Conservation (phyloP, 2,888 invertebrate genomes). For the Drosophila vallismaia region DNA sequence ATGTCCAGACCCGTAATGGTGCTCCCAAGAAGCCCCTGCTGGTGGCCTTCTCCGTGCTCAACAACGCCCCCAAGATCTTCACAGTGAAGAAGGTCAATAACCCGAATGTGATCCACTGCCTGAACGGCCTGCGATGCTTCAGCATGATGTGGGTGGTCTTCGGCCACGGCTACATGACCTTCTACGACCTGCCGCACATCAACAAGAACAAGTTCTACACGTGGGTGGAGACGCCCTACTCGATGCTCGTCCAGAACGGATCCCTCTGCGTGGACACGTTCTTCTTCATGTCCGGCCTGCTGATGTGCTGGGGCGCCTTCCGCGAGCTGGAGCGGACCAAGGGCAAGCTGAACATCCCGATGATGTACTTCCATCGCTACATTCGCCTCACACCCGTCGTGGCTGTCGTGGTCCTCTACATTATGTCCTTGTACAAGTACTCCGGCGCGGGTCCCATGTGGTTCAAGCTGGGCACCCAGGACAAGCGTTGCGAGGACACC, state of each 20-base stretch:
- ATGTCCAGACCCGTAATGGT: constrained; percentile 72
- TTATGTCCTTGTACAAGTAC: constrained; percentile 84
- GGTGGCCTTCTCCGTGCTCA: constrained; percentile 83
- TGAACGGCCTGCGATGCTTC: constrained; percentile 84
- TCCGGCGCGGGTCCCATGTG: constrained; percentile 85
- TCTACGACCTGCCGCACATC: constrained; percentile 81
- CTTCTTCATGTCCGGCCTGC: constrained; percentile 86
- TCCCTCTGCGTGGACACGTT: constrained; percentile 87
- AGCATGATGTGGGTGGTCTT: constrained; percentile 85
- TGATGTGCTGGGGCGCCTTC: constrained; percentile 84
- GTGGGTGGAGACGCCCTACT: constrained; percentile 81
- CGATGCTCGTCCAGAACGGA: constrained; percentile 83
- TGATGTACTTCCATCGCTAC: constrained; percentile 84
- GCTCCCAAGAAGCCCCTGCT: constrained; percentile 69
- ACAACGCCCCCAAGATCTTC: constrained; percentile 84
- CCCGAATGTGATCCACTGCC: constrained; percentile 83
- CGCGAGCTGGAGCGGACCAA: constrained; percentile 82
- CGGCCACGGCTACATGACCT: constrained; percentile 83
- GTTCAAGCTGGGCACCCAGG: constrained; percentile 82
- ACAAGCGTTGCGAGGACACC: constrained; percentile 80
- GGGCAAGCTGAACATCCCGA: constrained; percentile 80
- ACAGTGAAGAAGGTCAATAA: constrained; percentile 77
- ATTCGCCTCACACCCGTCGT: constrained; percentile 86
- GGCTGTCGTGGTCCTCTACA: constrained; percentile 84
- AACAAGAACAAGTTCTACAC: constrained; percentile 76